Conservation (phyloP, 1,140 invertebrate species). For the Drosophila biarmipes region DNA sequence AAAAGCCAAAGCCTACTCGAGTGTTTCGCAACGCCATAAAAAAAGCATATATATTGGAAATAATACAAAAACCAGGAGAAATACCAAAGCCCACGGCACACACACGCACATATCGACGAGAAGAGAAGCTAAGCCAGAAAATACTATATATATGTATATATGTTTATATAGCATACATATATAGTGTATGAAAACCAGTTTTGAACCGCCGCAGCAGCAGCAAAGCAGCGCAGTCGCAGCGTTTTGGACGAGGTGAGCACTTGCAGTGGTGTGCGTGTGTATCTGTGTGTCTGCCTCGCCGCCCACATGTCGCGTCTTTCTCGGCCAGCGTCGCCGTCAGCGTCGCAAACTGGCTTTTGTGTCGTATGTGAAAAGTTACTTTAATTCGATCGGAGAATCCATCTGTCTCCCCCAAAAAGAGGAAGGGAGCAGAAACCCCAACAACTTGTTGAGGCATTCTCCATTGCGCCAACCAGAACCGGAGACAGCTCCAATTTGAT, state of each 20-base stretch:
- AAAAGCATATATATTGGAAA: slow-evolving; percentile 54
- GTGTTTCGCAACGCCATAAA: slow-evolving; percentile 65
- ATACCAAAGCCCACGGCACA: slow-evolving; percentile 41
- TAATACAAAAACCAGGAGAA: slow-evolving; percentile 36
- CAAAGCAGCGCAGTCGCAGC: slow-evolving; percentile 76
- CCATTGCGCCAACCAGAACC: slow-evolving; percentile 42
- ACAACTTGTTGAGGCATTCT: slow-evolving; percentile 69
- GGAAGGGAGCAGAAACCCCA: slow-evolving; percentile 1
- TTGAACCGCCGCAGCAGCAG: slow-evolving; percentile 42
- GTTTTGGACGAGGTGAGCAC: slow-evolving; percentile 49
- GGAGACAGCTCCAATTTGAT: slow-evolving; percentile 30
- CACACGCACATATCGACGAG: slow-evolving; percentile 34
- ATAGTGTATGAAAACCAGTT: slow-evolving; percentile 63
- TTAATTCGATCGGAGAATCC: slow-evolving; percentile 65
- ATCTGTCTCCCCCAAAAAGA: background rate
- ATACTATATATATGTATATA: slow-evolving; percentile 26
- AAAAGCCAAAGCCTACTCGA: slow-evolving; percentile 24
- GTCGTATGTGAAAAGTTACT: slow-evolving; percentile 57
- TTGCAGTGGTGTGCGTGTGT: slow-evolving; percentile 29
- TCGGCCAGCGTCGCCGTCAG: slow-evolving; percentile 20
- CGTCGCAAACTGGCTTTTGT: slow-evolving; percentile 53
- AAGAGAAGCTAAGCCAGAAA: slow-evolving; percentile 51
- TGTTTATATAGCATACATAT: slow-evolving; percentile 8
- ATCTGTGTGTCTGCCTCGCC: slow-evolving; percentile 31
- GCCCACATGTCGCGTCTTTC: slow-evolving; percentile 57